Evolutionary conservation across 2,797 vertebrate species (phyloP).

Genomic region (Pempheris klunzingeri): DNA sequence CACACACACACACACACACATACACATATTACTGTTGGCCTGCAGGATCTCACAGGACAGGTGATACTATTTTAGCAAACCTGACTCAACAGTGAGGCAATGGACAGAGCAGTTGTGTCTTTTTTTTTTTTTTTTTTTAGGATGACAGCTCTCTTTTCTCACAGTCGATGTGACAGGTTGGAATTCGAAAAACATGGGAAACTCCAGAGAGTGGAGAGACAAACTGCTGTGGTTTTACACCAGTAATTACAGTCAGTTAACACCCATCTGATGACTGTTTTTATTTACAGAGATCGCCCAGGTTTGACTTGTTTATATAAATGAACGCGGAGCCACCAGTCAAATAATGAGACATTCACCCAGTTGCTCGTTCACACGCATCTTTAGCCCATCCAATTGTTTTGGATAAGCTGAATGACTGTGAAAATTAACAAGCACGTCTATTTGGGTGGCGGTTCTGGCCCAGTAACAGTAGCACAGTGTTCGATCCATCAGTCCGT

Average conservation of each 20-base stretch:
- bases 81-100: constrained; percentile 53
- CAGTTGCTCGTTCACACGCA: constrained; percentile 8
- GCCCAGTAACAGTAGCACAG: constrained; percentile 66
- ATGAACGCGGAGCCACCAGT: constrained; percentile 9
- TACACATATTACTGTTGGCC: constrained; percentile 27
- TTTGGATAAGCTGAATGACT: constrained; percentile 1
- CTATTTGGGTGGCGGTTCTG: constrained; percentile 58
- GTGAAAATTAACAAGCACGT: constrained; percentile 46
- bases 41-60: constrained; percentile 69
- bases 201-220: constrained; percentile 68
- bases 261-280: constrained; percentile 69
- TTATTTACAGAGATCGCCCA: constrained; percentile 61
- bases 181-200: constrained; percentile 77
- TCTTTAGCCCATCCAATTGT: constrained; percentile 12
- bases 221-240: constrained; percentile 71
- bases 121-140: constrained; percentile 7
- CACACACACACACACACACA: constrained; percentile 30
- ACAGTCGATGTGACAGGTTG: constrained; percentile 63
- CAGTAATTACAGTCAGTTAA: constrained; percentile 76
- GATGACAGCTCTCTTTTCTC: constrained; percentile 69
- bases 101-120: constrained; percentile 1
- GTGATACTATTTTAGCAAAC: constrained; percentile 61
- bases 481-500: constrained; percentile 47
- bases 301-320: constrained; percentile 50
- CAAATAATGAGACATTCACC: constrained; percentile 21